Base-by-base conservation (phyloP, 2,797 vertebrate genomes). In the Sebastes hubbsi region DNA sequence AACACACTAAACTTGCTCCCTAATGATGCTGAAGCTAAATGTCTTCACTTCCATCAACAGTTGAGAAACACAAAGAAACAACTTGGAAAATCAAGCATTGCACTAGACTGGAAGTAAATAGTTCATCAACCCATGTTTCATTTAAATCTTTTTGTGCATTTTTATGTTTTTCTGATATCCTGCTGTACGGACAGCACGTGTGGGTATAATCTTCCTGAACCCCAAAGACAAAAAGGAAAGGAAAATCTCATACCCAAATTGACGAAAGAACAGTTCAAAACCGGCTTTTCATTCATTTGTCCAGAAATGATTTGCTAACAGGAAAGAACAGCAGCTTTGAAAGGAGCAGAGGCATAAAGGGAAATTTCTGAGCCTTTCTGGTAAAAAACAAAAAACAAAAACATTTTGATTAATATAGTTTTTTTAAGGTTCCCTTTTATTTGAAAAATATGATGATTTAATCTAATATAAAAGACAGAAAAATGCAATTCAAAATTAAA, bases 401-500 rank as follows among this genome's bases (percentile, higher is more conserved):
- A 1, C 18, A 4, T 65, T 27, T 65, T 42, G 34, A 27, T 6
- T 25, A 16, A 42, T 16, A 34, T 10, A 7, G 3, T 0, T 3
- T 55, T 30, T 65, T 22, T 2, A 12, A 16, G 4, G 1, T 20
- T 36, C 12, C 16, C 5, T n/a, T 25, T 10, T 4, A 4, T 42
- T 11, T 2, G 7, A 27, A 27, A 38, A 14, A 38, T 5, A 38
- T 38, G 36, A 38, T 38, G 13, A 22, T 42, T 66, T 9, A 54
- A 42, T 25, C 4, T 38, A 20, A 20, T n/a, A 52, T 16, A 52
- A 49, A 46, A 9, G 13, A 29, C 5, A 65, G n/a, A 34, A 3
- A 65, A 29, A 30, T 2, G 0, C 0, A 6, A 18, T 24, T 18
- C 4, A 13, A 42, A 42, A 56, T 25, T 0, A 38, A 38, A 27